A percentile compares a stretch with the other conserved stretches of the same genome.
Evolutionary conservation across 2,888 invertebrate species (phyloP).

Genomic region (Acanthacorydalis orientalis): DNA sequence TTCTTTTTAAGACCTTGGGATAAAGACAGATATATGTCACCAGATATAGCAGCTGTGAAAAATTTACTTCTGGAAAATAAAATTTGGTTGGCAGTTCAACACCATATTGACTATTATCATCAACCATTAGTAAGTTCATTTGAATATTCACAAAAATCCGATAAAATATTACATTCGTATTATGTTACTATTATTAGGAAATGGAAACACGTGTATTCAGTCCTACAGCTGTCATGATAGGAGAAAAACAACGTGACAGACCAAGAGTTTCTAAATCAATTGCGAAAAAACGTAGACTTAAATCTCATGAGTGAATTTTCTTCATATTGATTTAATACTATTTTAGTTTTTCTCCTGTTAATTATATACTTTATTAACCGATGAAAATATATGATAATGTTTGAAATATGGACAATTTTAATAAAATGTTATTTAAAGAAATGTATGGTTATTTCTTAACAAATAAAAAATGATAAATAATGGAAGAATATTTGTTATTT

Average conservation of each 20-base stretch:
- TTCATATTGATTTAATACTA: too few species aligned
- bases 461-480: too few species aligned
- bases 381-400: too few species aligned
- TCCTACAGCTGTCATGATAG: conserved; percentile 23
- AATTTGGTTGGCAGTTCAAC: conserved; percentile 34
- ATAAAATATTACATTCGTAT: neutral
- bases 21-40: conserved; percentile 44
- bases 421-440: too few species aligned
- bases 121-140: conserved; percentile 18
- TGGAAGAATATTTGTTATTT: too few species aligned
- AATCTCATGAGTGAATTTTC: neutral
- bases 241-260: conserved; percentile 12
- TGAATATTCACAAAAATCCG: neutral
- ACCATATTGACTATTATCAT: conserved; percentile 26
- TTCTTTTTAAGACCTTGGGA: conserved; percentile 33
- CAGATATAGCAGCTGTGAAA: conserved; percentile 42
- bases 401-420: too few species aligned
- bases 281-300: neutral
- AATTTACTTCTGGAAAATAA: conserved; percentile 29
- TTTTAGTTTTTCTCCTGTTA: too few species aligned
- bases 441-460: too few species aligned
- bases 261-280: conserved; percentile 6
- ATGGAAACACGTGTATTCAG: conserved; percentile 32
- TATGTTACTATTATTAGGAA: conserved; percentile 16
- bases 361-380: too few species aligned